Evolutionary conservation across 2,888 invertebrate genomes (phyloP), one percentile per base, ranked within the genome.

Genomic region (Polymixis flavicincta): DNA sequence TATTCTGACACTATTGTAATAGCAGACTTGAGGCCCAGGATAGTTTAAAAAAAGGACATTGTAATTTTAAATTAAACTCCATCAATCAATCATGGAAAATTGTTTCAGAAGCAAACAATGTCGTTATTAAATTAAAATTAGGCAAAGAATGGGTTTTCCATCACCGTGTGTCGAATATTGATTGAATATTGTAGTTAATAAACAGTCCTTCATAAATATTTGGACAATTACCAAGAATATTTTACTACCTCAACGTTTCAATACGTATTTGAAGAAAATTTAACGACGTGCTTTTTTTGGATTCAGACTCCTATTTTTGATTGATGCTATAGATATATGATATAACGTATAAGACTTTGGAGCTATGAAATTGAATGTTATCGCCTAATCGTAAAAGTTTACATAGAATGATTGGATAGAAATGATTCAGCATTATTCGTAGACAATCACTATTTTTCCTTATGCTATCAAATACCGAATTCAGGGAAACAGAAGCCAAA

Each of bases 371-470:
- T 50, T 25, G 22, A 25, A 37, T 66, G 22, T 32, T 32, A 57
- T 72, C 22, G 45, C 42, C 25, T 9, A 63, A 57, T 45, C 42
- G 11, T 80, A 32, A 45, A 63, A 57, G 73, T 72, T 72, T 45
- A 52, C 54, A 50, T 22, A 68, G 14, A 19, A 60, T 60, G 45
- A 69, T 82, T 82, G 60, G 28, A 48, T 57, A 37, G 7, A 1
- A 50, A 60, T 68, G 63, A 68, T 55, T 45, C 59, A 59, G n/a
- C n/a, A 50, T 25, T 57, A n/a, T 28, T 63, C n/a, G 7, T n/a
- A 37, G 25, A 14, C 14, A 28, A 45, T 22, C 48, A 14, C 22
- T 22, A 22, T 52, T 67, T 71, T 65, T 69, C 37, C 45, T 55
- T 28, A 42, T 52, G n/a, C 19, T 37, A 48, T 52, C 22, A 13